Evolutionary conservation across 1,140 invertebrate genomes (phyloP).

Genomic region (Pachyrhynchus sulphureomaculatus): DNA sequence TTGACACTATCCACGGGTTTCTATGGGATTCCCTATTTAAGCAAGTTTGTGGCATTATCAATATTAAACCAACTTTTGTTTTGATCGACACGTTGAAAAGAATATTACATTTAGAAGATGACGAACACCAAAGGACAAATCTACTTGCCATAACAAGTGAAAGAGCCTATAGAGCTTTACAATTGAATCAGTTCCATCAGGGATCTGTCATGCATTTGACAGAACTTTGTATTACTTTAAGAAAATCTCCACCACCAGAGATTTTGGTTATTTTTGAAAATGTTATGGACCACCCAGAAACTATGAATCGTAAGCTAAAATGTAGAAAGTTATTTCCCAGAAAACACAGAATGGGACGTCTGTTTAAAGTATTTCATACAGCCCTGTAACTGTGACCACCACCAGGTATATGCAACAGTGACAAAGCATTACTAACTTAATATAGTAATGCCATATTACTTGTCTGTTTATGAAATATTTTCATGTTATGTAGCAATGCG

Average conservation of each 20-base stretch:
- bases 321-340: no score
- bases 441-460: no score
- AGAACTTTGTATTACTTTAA: constrained; percentile 31
- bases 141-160: constrained; percentile 15
- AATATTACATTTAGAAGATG: constrained; percentile 17
- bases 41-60: constrained; percentile 1
- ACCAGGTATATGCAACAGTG: no score
- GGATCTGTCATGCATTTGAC: constrained; percentile 32
- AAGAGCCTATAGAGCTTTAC: constrained; percentile 18
- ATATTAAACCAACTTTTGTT: constrained; percentile 16
- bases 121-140: constrained; percentile 7
- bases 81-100: constrained; percentile 17
- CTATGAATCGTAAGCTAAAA: constrained; percentile 15
- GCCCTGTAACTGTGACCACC: no score
- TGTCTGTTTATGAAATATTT: no score
- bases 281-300: constrained; percentile 12
- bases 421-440: no score
- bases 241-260: constrained; percentile 18
- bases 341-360: no score
- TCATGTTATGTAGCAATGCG: no score
- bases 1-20: constrained; percentile 6
- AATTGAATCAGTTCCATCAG: neutral
- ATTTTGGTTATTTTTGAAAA: constrained; percentile 27
- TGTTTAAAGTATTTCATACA: no score
- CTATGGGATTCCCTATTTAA: constrained; percentile 16